A percentile compares a stretch with the other conserved stretches of the same genome.
Conservation (phyloP, 2,888 invertebrate genomes). For the Netelia virgata region DNA sequence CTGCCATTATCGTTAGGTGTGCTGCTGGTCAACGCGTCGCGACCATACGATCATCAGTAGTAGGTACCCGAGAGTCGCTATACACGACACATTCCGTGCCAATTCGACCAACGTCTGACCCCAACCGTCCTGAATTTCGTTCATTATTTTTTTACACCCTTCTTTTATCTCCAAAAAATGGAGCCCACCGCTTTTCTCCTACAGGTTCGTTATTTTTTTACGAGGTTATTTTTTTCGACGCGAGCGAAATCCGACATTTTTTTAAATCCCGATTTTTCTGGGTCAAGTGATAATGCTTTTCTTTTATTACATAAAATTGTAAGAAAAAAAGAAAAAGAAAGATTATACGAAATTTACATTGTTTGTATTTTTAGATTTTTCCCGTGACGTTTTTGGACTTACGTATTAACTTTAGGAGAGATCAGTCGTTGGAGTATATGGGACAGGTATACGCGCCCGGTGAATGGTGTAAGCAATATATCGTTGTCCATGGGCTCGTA, state of each 20-base stretch:
- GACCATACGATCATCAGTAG: slow-evolving; percentile 41
- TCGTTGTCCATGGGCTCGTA: slow-evolving; percentile 51
- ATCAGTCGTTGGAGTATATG: background rate
- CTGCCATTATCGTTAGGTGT: slow-evolving; percentile 70
- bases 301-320: background rate
- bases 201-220: background rate
- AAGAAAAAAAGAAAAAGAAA: background rate
- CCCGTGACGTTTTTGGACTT: background rate
- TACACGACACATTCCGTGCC: slow-evolving; percentile 5
- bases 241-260: background rate
- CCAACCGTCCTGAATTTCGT: background rate
- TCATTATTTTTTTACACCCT: background rate
- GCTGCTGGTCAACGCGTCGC: slow-evolving; percentile 61
- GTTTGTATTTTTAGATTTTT: background rate
- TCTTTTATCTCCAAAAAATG: background rate
- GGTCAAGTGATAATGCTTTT: background rate
- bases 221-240: background rate
- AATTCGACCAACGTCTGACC: background rate
- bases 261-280: background rate
- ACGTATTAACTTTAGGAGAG: background rate
- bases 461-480: slow-evolving; percentile 42
- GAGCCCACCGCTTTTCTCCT: background rate
- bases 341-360: background rate
- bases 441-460: slow-evolving; percentile 1
- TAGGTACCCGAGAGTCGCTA: slow-evolving; percentile 26